These are phyloP conservation scores for Piscicola geometra DNA, from an alignment of 2,888 invertebrate genomes.

Conservation along the genomic window DNA sequence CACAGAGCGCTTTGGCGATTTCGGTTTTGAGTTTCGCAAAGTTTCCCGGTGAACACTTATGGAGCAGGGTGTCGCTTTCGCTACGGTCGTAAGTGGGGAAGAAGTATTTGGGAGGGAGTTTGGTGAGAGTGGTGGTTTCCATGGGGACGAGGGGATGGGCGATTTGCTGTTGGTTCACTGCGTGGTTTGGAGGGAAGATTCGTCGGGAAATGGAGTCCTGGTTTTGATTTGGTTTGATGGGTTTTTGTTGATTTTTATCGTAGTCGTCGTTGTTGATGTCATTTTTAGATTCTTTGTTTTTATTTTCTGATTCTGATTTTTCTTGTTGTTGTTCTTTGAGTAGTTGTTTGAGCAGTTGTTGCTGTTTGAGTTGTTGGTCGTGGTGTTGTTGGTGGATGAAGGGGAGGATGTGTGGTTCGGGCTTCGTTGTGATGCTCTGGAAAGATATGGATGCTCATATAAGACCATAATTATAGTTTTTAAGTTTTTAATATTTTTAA, in stretches of 20 bases:
- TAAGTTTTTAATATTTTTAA: no score
- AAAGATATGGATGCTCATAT: no score
- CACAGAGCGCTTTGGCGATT: slow-evolving; percentile 34
- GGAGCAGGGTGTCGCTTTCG: slow-evolving; percentile 37
- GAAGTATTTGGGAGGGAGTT: slow-evolving; percentile 41
- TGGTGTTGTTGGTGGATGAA: slow-evolving; percentile 1
- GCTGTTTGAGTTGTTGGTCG: not conserved
- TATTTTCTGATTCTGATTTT: not conserved
- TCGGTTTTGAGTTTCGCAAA: slow-evolving; percentile 6
- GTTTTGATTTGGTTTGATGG: not conserved
- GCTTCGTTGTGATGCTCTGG: not conserved
- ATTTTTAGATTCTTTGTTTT: not conserved
- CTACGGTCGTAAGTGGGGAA: slow-evolving; percentile 42
- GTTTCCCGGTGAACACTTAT: slow-evolving; percentile 34
- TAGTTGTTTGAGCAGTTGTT: not conserved
- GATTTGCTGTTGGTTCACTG: not conserved
- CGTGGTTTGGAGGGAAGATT: not conserved
- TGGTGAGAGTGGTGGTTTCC: not conserved
- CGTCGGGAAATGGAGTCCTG: no score
- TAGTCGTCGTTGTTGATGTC: not conserved
- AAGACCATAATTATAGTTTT: not conserved
- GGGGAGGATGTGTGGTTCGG: not conserved
- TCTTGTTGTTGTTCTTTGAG: not conserved
- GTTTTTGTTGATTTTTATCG: not conserved
- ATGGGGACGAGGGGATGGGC: not conserved